Percentiles rank a stretch among this genome's conserved stretches.
These are phyloP conservation scores for Vireo altiloquus DNA, from an alignment of 2,113 vertebrate genomes.

Conservation along the genomic window DNA sequence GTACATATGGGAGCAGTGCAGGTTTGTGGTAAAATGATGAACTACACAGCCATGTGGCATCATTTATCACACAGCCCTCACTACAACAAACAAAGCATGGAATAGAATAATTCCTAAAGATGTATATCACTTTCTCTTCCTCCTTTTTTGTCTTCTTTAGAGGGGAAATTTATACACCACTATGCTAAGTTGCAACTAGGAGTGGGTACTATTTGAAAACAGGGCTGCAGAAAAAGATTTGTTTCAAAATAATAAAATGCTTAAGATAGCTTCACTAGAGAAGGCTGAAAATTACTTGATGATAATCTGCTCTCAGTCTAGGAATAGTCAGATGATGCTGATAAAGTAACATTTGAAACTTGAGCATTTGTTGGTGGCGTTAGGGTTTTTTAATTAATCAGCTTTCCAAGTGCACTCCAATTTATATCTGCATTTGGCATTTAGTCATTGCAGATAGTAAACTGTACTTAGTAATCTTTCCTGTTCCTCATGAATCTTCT, in stretches of 20 bases:
- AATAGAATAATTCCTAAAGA: not conserved
- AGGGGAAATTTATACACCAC: not conserved
- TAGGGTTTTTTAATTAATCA: constrained; percentile 10
- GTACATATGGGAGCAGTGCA: not conserved
- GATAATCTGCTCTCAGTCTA: not conserved
- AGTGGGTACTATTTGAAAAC: not conserved
- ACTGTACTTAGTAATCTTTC: not conserved
- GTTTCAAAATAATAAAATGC: not conserved
- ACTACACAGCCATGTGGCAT: not conserved
- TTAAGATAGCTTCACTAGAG: not conserved
- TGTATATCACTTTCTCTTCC: not conserved
- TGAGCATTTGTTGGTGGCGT: not conserved
- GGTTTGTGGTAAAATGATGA: not conserved
- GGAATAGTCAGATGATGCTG: not conserved
- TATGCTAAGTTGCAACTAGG: not conserved
- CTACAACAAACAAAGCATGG: not conserved
- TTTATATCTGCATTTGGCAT: not conserved
- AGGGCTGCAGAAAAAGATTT: not conserved
- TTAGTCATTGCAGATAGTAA: constrained; percentile 7
- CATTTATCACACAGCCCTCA: not conserved
- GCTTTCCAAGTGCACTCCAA: not conserved
- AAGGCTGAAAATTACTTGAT: not conserved
- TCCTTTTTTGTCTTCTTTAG: not conserved
- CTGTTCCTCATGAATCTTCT: constrained; percentile 6
- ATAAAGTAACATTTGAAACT: not conserved